These are phyloP conservation scores for Tachypleus tridentatus DNA, from an alignment of 1,140 invertebrate species.

Conservation along the genomic window DNA sequence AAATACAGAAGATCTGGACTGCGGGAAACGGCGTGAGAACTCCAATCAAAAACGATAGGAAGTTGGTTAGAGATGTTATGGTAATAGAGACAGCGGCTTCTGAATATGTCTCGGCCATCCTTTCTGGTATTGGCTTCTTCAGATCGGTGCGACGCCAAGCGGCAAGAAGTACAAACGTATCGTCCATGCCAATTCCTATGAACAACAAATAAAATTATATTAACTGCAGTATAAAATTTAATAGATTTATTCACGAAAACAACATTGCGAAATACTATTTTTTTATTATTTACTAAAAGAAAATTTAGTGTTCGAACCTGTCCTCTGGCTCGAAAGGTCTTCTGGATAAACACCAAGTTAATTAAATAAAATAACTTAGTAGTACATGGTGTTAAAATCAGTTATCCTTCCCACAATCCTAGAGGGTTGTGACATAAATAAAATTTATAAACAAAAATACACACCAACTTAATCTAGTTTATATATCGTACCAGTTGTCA, in stretches of 20 bases:
- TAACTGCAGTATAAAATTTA: not conserved
- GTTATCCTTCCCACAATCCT: too few relatives aligned
- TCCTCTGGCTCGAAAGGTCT: too few relatives aligned
- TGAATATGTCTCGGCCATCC: conserved; percentile 35
- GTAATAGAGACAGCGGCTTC: conserved; percentile 39
- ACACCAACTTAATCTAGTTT: too few relatives aligned
- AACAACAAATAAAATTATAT: conserved; percentile 7
- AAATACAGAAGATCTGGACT: conserved; percentile 92
- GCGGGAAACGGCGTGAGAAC: conserved; percentile 88
- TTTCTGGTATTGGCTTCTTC: conserved; percentile 36
- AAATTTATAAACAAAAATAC: too few relatives aligned
- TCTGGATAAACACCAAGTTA: too few relatives aligned
- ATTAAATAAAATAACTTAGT: too few relatives aligned
- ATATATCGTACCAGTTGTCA: too few relatives aligned
- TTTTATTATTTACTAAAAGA: conserved; percentile 1
- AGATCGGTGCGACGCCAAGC: conserved; percentile 35
- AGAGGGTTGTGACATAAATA: too few relatives aligned
- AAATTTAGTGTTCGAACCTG: not conserved
- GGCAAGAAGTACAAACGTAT: conserved; percentile 36
- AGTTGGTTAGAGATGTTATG: conserved; percentile 39
- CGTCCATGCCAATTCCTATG: conserved; percentile 36
- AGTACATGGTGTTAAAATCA: too few relatives aligned
- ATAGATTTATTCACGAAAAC: not conserved
- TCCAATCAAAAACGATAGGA: conserved; percentile 40
- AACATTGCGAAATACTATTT: not conserved